These are phyloP conservation scores for Bombus superbus DNA, from an alignment of 1,140 invertebrate species.

Conservation along the genomic window DNA sequence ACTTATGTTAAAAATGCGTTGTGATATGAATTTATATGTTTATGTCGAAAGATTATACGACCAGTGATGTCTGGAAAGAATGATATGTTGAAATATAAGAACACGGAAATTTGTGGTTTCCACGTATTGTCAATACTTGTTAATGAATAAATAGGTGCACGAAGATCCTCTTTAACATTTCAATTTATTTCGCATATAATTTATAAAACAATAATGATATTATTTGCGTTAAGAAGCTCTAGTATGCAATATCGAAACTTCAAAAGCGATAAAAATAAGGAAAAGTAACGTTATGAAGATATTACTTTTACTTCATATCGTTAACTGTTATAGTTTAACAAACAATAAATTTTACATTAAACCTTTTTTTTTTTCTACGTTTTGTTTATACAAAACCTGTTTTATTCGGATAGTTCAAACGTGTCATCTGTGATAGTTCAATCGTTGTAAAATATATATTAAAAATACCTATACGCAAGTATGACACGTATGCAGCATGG, in stretches of 20 bases:
- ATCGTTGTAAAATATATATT: slow-evolving; percentile 5
- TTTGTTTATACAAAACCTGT: not conserved
- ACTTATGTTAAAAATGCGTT: not conserved
- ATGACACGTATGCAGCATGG: not conserved
- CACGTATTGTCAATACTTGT: not conserved
- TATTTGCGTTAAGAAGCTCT: not conserved
- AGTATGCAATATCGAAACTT: not conserved
- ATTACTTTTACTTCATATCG: not conserved
- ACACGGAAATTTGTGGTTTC: slow-evolving; percentile 38
- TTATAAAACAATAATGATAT: not conserved
- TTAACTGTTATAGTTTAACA: not conserved
- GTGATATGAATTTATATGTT: not conserved
- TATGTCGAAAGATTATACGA: slow-evolving; percentile 4
- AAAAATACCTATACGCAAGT: not conserved
- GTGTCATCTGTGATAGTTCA: slow-evolving; percentile 3
- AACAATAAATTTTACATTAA: not conserved
- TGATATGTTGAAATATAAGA: slow-evolving; percentile 24
- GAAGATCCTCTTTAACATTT: not conserved
- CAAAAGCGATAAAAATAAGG: not conserved
- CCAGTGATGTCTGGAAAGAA: not conserved
- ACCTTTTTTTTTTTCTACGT: not conserved
- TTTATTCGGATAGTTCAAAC: not conserved
- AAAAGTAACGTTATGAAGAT: not conserved
- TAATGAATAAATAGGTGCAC: not conserved
- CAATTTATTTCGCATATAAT: not conserved